A percentile compares a stretch with the other conserved stretches of the same genome.
phyloP scores from a whole-genome alignment of 2,888 invertebrate genomes.

The Lasioglossum figueresi region DNA sequence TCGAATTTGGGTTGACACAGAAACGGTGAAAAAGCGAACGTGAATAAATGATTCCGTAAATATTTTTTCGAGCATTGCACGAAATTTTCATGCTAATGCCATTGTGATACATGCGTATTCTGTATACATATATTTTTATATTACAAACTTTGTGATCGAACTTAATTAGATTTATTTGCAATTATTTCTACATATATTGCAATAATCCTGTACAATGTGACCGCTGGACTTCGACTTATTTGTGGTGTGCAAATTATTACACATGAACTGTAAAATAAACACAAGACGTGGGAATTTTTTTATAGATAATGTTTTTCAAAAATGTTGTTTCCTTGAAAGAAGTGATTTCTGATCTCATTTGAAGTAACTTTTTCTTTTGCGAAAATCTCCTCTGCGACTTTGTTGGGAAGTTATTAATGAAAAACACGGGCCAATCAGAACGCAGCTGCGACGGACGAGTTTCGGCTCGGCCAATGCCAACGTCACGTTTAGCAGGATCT shows the following conservation, averaged over 20 bases:
- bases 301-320: not conserved
- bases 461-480: too few relatives aligned
- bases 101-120: slow-evolving; percentile 8
- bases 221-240: not conserved
- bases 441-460: too few relatives aligned
- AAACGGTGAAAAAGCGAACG: not conserved
- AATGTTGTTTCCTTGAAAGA: too few relatives aligned
- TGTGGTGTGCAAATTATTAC: not conserved
- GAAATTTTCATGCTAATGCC: not conserved
- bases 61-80: slow-evolving; percentile 9
- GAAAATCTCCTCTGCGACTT: too few relatives aligned
- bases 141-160: slow-evolving; percentile 3
- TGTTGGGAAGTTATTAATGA: too few relatives aligned
- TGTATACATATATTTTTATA: slow-evolving; percentile 34
- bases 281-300: not conserved
- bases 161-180: slow-evolving; percentile 18
- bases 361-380: too few relatives aligned
- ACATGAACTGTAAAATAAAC: not conserved
- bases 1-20: not conserved
- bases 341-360: too few relatives aligned
- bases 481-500: too few relatives aligned
- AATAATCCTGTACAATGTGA: not conserved
- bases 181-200: slow-evolving; percentile 15
- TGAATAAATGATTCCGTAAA: not conserved
- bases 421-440: too few relatives aligned